phyloP scores from a whole-genome alignment of 2,888 invertebrate species.

The Meiosimyza decipiens region DNA sequence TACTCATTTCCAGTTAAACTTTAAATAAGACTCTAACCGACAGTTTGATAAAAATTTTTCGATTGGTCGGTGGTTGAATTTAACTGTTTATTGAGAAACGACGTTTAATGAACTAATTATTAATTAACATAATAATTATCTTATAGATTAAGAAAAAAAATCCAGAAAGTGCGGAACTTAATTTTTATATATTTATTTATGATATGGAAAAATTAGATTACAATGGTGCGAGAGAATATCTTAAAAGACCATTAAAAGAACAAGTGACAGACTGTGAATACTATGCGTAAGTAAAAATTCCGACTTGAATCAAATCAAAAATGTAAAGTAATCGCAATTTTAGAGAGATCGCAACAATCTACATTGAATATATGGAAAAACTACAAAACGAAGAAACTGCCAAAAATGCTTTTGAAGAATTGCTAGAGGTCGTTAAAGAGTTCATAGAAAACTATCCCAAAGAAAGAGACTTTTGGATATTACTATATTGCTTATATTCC shows the following conservation, averaged over 20 bases:
- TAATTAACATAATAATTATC: neutral
- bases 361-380: slow-evolving; percentile 50
- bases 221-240: slow-evolving; percentile 43
- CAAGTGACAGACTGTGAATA: slow-evolving; percentile 42
- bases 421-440: slow-evolving; percentile 45
- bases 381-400: slow-evolving; percentile 40
- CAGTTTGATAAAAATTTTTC: neutral
- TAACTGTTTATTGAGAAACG: neutral
- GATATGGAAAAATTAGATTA: slow-evolving; percentile 52
- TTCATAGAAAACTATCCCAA: slow-evolving; percentile 37
- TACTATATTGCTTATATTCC: slow-evolving; percentile 54
- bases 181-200: slow-evolving; percentile 50
- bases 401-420: slow-evolving; percentile 43
- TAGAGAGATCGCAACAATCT: slow-evolving; percentile 50
- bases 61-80: too few relatives aligned
- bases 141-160: slow-evolving; percentile 37
- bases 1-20: neutral
- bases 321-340: neutral
- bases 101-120: neutral
- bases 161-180: slow-evolving; percentile 42
- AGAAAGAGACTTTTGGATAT: slow-evolving; percentile 49
- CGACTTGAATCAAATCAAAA: neutral
- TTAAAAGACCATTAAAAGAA: slow-evolving; percentile 34
- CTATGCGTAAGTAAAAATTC: slow-evolving; percentile 39
- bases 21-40: neutral